Conservation (phyloP, 1,140 invertebrate genomes). For the Nebria ingens region DNA sequence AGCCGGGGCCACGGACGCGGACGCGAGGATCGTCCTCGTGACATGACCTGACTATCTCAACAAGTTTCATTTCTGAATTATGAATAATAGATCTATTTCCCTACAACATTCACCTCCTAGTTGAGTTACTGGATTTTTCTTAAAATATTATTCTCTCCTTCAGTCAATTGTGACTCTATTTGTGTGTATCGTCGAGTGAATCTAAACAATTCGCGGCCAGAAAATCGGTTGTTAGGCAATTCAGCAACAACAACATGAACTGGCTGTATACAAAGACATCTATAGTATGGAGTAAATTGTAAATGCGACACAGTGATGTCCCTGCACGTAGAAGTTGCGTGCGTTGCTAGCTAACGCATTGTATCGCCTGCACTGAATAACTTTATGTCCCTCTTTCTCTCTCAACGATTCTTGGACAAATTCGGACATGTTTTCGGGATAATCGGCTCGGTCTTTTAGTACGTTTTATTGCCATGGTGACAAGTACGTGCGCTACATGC, state of each 20-base stretch:
- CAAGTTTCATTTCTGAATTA: neutral
- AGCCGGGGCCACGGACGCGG: neutral
- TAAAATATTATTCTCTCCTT: too few relatives aligned
- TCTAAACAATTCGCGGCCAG: too few relatives aligned
- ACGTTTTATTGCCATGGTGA: neutral
- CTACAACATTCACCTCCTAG: too few relatives aligned
- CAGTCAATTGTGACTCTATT: too few relatives aligned
- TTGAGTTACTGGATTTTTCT: too few relatives aligned
- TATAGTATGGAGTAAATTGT: too few relatives aligned
- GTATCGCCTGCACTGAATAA: constrained; percentile 3
- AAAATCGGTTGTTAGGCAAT: too few relatives aligned
- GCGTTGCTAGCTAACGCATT: neutral
- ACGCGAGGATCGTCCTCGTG: neutral
- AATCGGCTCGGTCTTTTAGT: constrained; percentile 2
- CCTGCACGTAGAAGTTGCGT: neutral
- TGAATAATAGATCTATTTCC: too few relatives aligned
- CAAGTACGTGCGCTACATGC: neutral
- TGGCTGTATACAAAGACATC: too few relatives aligned
- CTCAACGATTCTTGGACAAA: neutral
- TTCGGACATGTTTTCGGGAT: constrained; percentile 7
- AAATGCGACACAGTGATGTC: neutral
- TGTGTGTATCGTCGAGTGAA: too few relatives aligned
- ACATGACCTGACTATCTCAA: neutral
- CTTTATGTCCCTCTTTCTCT: neutral
- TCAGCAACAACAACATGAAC: too few relatives aligned